Percentiles rank a stretch among this genome's conserved stretches.
Evolutionary conservation across 2,797 vertebrate genomes (phyloP).

Genomic region (Sebastes taczanowskii): DNA sequence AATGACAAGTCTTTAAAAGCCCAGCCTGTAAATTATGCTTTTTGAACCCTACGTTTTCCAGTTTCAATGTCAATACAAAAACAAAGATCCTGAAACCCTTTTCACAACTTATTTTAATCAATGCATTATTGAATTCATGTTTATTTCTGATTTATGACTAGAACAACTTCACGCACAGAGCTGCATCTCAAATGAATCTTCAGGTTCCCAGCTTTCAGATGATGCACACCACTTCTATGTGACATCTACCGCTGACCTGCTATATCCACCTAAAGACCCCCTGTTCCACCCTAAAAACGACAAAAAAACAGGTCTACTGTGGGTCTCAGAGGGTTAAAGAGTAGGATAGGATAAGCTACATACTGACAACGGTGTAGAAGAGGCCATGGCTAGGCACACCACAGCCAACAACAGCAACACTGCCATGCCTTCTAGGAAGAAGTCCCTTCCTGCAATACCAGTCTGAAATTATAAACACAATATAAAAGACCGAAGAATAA

Average conservation of each 20-base stretch:
- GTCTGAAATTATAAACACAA: conserved; percentile 46
- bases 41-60: neutral
- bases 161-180: too few species aligned
- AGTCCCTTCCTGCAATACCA: neutral
- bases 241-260: too few species aligned
- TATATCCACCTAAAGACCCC: too few species aligned
- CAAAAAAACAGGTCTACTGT: too few species aligned
- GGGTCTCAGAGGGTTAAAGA: neutral
- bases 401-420: conserved; percentile 76
- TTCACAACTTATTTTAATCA: too few species aligned
- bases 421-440: conserved; percentile 41
- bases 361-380: conserved; percentile 75
- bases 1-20: neutral
- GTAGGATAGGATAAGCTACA: conserved; percentile 43
- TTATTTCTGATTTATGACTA: too few species aligned
- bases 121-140: too few species aligned
- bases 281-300: too few species aligned
- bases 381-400: conserved; percentile 58
- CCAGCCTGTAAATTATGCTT: neutral
- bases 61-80: neutral
- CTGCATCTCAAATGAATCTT: too few species aligned
- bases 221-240: too few species aligned
- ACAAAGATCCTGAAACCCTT: neutral
- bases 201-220: too few species aligned
- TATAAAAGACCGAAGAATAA: neutral